Conservation (phyloP, 2,888 invertebrate species). For the Corbicula japonica region DNA sequence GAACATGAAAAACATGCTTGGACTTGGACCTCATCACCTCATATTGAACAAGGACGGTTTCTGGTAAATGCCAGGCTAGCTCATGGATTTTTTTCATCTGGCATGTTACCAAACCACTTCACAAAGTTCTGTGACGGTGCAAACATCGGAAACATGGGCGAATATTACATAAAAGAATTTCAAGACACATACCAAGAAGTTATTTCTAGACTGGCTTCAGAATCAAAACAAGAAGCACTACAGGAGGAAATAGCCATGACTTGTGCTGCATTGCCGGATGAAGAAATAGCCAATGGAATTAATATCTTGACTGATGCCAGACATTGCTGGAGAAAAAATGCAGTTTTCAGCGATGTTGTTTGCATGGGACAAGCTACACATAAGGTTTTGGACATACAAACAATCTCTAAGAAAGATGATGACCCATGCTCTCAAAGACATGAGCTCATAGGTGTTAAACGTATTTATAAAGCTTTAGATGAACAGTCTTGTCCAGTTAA, state of each 20-base stretch:
- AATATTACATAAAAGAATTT: background rate
- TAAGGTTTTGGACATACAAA: background rate
- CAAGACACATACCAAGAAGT: conserved; percentile 2
- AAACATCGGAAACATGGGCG: no score
- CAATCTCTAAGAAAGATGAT: background rate
- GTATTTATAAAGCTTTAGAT: background rate
- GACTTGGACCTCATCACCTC: background rate
- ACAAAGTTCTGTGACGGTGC: no score
- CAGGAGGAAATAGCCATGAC: conserved; percentile 1
- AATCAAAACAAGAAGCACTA: conserved; percentile 1
- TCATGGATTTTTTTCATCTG: background rate
- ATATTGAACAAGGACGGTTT: conserved; percentile 1
- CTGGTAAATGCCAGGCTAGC: background rate
- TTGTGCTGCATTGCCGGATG: background rate
- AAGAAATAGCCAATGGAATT: background rate
- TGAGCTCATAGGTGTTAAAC: background rate
- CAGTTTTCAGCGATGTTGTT: no score
- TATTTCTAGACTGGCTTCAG: no score
- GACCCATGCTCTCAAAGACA: background rate
- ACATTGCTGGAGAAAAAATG: no score
- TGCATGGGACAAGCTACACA: conserved; percentile 1
- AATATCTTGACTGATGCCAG: no score
- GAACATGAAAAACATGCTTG: conserved; percentile 1
- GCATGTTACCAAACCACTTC: conserved; percentile 1
- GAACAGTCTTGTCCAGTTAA: background rate